A percentile compares a stretch with the other conserved stretches of the same genome.
Evolutionary conservation across 2,113 vertebrate genomes (phyloP).

Genomic region (Petrocephalus zakoni): DNA sequence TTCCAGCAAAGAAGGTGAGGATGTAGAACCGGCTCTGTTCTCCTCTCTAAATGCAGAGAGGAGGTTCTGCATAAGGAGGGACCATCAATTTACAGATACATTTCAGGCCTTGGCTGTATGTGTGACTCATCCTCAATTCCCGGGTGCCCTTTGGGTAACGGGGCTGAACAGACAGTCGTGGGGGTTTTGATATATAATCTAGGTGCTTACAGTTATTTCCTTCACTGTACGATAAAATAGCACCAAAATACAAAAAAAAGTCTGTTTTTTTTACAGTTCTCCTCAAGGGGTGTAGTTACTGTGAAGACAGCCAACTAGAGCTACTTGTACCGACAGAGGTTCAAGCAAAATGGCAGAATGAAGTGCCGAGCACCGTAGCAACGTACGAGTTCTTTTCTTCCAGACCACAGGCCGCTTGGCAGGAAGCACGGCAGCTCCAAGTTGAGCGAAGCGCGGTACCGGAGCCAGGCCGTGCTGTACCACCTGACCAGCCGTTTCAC

Average conservation of each 20-base stretch:
- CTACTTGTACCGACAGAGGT: not conserved
- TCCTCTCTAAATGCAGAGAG: slow-evolving; percentile 13
- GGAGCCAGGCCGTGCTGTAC: slow-evolving; percentile 71
- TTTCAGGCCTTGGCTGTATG: not conserved
- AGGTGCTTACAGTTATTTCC: slow-evolving; percentile 17
- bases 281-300: not conserved
- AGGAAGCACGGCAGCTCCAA: slow-evolving; percentile 64
- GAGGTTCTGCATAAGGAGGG: slow-evolving; percentile 33
- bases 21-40: not conserved
- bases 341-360: not conserved
- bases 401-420: slow-evolving; percentile 66
- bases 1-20: slow-evolving; percentile 68
- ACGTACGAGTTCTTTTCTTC: slow-evolving; percentile 22
- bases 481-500: slow-evolving; percentile 74
- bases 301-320: not conserved
- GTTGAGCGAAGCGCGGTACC: slow-evolving; percentile 68
- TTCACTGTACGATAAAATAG: not conserved
- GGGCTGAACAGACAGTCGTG: not conserved
- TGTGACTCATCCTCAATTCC: not conserved
- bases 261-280: not conserved
- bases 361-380: not conserved
- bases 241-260: not conserved
- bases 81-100: slow-evolving; percentile 28
- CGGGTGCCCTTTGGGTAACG: not conserved
- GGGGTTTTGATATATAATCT: slow-evolving; percentile 13